These are phyloP conservation scores for Aphelenchoides fujianensis DNA, from an alignment of 1,140 invertebrate species.

Conservation along the genomic window DNA sequence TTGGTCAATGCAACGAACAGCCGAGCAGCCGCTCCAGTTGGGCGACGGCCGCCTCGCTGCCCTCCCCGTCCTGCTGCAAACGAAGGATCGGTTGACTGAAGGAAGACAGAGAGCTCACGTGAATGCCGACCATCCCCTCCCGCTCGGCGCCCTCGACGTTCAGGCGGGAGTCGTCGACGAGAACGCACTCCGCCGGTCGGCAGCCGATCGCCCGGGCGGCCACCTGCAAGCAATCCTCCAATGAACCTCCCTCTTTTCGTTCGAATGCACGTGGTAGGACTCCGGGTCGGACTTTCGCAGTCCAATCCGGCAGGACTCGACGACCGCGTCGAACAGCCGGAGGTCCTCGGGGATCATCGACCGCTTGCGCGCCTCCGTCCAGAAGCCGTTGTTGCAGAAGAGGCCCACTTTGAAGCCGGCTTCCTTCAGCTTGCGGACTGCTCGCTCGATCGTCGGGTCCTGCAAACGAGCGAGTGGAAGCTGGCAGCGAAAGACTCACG, in stretches of 20 bases:
- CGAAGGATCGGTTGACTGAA: neutral
- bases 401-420: neutral
- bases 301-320: neutral
- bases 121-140: neutral
- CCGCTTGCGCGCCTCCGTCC: neutral
- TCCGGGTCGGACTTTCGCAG: neutral
- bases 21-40: too few relatives aligned
- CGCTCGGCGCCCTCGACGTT: neutral
- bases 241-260: too few relatives aligned
- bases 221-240: too few relatives aligned
- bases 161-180: neutral
- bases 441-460: neutral
- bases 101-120: neutral
- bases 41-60: neutral
- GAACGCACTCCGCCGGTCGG: neutral
- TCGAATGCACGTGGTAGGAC: neutral
- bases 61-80: neutral
- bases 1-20: too few relatives aligned
- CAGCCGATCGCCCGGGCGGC: neutral
- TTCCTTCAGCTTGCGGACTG: neutral
- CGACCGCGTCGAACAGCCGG: neutral
- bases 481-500: neutral
- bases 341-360: neutral
- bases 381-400: neutral
- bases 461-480: neutral